These are phyloP conservation scores for Lymantria monacha DNA, from an alignment of 2,888 invertebrate genomes.

Conservation along the genomic window DNA sequence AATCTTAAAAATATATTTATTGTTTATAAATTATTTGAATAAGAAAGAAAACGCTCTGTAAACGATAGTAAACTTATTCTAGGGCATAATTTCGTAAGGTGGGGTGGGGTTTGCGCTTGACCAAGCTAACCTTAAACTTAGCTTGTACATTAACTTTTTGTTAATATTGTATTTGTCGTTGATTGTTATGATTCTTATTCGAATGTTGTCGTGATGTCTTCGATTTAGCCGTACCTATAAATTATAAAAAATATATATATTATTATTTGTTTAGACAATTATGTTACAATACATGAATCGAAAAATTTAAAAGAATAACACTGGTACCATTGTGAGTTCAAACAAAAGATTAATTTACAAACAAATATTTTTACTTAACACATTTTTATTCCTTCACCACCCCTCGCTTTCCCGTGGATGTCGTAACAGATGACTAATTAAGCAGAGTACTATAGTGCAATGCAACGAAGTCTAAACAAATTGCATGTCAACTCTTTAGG, in stretches of 20 bases:
- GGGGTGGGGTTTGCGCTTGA: slow-evolving; percentile 56
- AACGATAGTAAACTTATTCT: slow-evolving; percentile 17
- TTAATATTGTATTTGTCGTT: slow-evolving; percentile 54
- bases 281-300: neutral
- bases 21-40: neutral
- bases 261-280: slow-evolving; percentile 15
- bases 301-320: slow-evolving; percentile 13
- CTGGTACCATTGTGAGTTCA: slow-evolving; percentile 57
- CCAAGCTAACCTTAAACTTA: slow-evolving; percentile 50
- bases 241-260: slow-evolving; percentile 27
- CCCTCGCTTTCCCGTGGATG: too few species aligned
- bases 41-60: neutral
- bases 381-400: too few species aligned
- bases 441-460: too few species aligned
- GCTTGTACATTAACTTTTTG: slow-evolving; percentile 51
- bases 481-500: too few species aligned
- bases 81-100: slow-evolving; percentile 40
- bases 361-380: slow-evolving; percentile 7
- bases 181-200: slow-evolving; percentile 55
- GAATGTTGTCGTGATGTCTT: slow-evolving; percentile 48
- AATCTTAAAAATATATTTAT: neutral
- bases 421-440: too few species aligned
- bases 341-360: slow-evolving; percentile 21
- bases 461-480: too few species aligned
- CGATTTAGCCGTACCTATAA: slow-evolving; percentile 72